These are phyloP conservation scores for Borostomias antarcticus DNA, from an alignment of 2,797 vertebrate genomes.

Conservation along the genomic window DNA sequence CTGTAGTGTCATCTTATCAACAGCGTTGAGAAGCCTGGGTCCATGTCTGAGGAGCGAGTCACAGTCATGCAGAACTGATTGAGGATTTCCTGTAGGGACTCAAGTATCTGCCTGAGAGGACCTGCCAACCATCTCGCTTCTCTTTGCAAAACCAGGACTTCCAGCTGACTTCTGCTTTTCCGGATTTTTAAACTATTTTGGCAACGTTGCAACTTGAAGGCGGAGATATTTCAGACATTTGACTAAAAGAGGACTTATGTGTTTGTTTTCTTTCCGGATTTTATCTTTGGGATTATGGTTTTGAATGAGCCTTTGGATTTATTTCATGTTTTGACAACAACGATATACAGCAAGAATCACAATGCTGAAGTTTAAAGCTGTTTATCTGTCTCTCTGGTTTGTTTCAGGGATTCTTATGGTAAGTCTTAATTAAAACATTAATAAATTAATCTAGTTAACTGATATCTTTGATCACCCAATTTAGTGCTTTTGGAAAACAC, in stretches of 20 bases:
- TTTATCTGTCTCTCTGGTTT: constrained; percentile 40
- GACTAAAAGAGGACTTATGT: neutral
- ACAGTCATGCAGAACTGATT: constrained; percentile 42
- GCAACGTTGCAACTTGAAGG: neutral
- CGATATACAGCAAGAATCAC: constrained; percentile 39
- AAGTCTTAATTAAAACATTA: constrained; percentile 43
- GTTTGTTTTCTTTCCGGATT: too few relatives aligned
- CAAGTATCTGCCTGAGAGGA: constrained; percentile 18
- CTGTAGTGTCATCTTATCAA: neutral
- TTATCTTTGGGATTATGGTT: constrained; percentile 67
- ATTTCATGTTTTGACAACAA: constrained; percentile 37
- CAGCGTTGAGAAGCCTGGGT: neutral
- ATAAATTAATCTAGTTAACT: too few relatives aligned
- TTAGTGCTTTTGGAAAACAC: neutral
- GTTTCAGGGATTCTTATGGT: constrained; percentile 60
- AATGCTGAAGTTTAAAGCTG: constrained; percentile 66
- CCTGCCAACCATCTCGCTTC: constrained; percentile 13
- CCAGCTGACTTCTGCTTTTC: neutral
- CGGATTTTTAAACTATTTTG: neutral
- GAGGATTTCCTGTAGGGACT: constrained; percentile 69
- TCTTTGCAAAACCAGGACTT: constrained; percentile 2
- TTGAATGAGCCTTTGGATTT: constrained; percentile 24
- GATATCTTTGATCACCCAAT: neutral
- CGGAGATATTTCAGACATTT: neutral
- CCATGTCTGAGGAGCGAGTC: constrained; percentile 40